Base-by-base conservation (phyloP, 2,113 vertebrate species). In the Sakesphorus luctuosus region DNA sequence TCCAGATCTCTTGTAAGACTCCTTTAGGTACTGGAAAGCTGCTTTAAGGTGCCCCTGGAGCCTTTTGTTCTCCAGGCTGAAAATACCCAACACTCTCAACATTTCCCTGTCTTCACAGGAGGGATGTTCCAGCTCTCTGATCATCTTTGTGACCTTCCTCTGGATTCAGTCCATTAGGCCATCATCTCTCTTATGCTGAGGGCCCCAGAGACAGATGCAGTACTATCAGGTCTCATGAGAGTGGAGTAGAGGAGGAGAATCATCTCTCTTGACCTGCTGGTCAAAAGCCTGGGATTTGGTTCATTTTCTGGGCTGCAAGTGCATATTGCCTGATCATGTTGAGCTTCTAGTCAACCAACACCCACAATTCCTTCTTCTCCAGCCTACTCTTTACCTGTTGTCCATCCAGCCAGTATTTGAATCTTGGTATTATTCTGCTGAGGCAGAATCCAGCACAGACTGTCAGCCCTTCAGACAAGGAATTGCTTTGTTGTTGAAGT, bases 401-500 rank as follows among this genome's bases (percentile, higher is more conserved):
- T 56, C 47, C 31, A 40, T 17, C 40, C 55, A 56, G 9, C 18
- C 18, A 62, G 11, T 69, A 69, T 38, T n/a, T 38, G 50, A 78
- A 89, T 6, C 10, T 59, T 67, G 16, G 59, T 74, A 28, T 67
- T 83, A 65, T 47, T 81, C 3, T 3, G 56, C 18, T 44, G 79
- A 53, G 56, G 58, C 40, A 84, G 76, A 86, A 90, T 38, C 24
- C 63, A 94, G 59, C 38, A 58, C 24, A 82, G n/a, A 47, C 18
- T 47, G n/a, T 36, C 56, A 88, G 52, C 15, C 52, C 40, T 94
- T 73, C 46, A 75, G 73, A 53, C 73, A 90, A 87, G 26, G 44
- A 77, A 68, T 50, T 56, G 12, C 21, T 74, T 93, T 96, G 63
- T 52, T 74, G 23, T 80, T 93, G 38, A 90, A 90, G n/a, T 76